phyloP scores from a whole-genome alignment of 2,797 vertebrate species.

The Oreochromis grahami region DNA sequence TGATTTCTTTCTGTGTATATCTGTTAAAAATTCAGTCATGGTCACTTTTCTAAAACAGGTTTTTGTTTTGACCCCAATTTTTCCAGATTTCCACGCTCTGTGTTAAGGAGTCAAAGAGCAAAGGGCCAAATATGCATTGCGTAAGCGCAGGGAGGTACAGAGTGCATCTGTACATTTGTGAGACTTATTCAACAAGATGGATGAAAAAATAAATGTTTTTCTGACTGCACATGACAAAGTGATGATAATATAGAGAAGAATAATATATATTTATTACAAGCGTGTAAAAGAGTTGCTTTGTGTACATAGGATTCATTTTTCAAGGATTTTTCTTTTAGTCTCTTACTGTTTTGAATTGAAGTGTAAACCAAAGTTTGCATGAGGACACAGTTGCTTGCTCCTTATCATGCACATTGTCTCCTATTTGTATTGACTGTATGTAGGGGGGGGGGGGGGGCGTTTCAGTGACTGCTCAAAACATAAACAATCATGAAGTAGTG shows the following conservation, averaged over 20 bases:
- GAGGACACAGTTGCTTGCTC: constrained; percentile 14
- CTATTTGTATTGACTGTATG: neutral
- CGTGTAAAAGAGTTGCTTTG: constrained; percentile 5
- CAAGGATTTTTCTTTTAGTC: constrained; percentile 2
- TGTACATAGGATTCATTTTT: constrained; percentile 38
- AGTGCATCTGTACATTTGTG: constrained; percentile 15
- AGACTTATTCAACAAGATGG: constrained; percentile 3
- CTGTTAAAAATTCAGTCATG: neutral
- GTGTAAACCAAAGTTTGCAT: constrained; percentile 57
- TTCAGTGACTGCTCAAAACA: neutral
- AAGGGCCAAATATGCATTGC: constrained; percentile 27
- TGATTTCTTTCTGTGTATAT: neutral
- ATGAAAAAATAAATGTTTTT: constrained; percentile 31
- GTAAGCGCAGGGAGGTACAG: constrained; percentile 25
- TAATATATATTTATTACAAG: constrained; percentile 61
- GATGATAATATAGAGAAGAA: constrained; percentile 41
- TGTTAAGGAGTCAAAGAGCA: neutral
- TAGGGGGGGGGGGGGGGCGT: neutral
- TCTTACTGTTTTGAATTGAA: constrained; percentile 18
- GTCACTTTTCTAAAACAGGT: constrained; percentile 1
- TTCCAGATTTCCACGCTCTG: constrained; percentile 11
- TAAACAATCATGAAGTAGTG: neutral
- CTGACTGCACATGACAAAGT: constrained; percentile 40
- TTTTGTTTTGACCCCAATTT: constrained; percentile 2
- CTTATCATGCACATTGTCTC: constrained; percentile 37